Evolutionary conservation across 2,888 invertebrate species (phyloP).

Genomic region (Melanostoma mellinum): DNA sequence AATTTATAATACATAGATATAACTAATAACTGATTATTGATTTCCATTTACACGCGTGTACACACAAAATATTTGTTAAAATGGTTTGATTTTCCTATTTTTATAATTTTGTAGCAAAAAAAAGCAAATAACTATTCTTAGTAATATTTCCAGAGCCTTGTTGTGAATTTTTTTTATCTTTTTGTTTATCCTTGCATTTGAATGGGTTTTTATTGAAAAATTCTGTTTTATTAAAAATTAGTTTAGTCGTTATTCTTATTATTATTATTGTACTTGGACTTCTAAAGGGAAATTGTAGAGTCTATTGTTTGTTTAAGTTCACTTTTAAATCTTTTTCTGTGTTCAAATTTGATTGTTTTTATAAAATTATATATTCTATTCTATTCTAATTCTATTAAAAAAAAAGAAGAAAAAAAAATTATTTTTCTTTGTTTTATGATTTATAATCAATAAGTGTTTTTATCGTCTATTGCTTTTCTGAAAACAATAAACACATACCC

Average conservation of each 20-base stretch:
- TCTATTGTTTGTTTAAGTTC: conserved; percentile 59
- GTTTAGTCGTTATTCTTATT: conserved; percentile 43
- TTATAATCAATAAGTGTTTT: conserved; percentile 37
- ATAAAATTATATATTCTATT: conserved; percentile 36
- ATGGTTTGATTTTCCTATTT: conserved; percentile 67
- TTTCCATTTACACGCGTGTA: conserved; percentile 53
- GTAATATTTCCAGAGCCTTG: conserved; percentile 65
- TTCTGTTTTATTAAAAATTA: conserved; percentile 40
- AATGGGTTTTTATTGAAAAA: conserved; percentile 32
- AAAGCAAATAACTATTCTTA: conserved; percentile 38
- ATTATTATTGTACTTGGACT: conserved; percentile 20
- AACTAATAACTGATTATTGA: conserved; percentile 44
- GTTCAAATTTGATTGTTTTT: conserved; percentile 54
- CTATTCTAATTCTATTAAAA: background rate
- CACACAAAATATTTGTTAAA: conserved; percentile 54
- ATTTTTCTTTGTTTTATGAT: conserved; percentile 50
- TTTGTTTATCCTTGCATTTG: conserved; percentile 58
- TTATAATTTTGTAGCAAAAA: conserved; percentile 45
- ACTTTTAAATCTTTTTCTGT: conserved; percentile 61
- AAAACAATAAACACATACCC: conserved; percentile 28
- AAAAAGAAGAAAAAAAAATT: conserved; percentile 9
- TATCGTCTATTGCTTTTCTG: conserved; percentile 1
- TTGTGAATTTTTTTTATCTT: conserved; percentile 53
- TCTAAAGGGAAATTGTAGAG: conserved; percentile 29
- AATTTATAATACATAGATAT: conserved; percentile 26